A percentile compares a stretch with the other conserved stretches of the same genome.
These are phyloP conservation scores for Macrosteles quadrilineatus DNA, from an alignment of 1,140 invertebrate species.

Conservation along the genomic window DNA sequence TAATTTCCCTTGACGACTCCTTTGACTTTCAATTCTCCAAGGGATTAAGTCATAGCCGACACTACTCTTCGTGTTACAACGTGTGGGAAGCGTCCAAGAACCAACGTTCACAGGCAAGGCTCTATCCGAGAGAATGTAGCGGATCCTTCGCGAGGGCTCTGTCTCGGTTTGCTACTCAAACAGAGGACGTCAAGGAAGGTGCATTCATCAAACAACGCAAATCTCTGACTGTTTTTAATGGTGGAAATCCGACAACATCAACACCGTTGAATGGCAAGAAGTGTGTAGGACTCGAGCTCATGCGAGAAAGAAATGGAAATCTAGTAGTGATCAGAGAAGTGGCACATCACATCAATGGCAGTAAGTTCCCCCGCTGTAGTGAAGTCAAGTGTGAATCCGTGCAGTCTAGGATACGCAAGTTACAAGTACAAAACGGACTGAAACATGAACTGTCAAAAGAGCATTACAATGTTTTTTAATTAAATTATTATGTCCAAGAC, in stretches of 20 bases:
- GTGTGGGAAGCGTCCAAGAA: conserved; percentile 45
- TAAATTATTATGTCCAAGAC: not conserved
- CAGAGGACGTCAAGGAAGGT: conserved; percentile 48
- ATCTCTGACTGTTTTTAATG: conserved; percentile 38
- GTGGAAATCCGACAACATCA: conserved; percentile 12
- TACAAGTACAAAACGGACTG: conserved; percentile 51
- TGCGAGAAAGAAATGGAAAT: conserved; percentile 48
- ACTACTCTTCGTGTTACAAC: conserved; percentile 43
- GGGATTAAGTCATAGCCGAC: conserved; percentile 30
- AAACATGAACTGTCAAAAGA: conserved; percentile 30
- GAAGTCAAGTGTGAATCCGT: conserved; percentile 59
- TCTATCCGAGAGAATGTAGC: conserved; percentile 54
- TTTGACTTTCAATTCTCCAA: conserved; percentile 51
- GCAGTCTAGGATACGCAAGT: conserved; percentile 55
- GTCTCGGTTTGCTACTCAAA: conserved; percentile 50
- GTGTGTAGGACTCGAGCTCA: conserved; percentile 40
- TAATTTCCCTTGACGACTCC: conserved; percentile 57
- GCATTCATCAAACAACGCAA: conserved; percentile 38
- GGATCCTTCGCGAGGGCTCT: conserved; percentile 55
- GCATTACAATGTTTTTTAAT: conserved; percentile 30
- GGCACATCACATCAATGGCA: conserved; percentile 54
- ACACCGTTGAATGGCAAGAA: conserved; percentile 30
- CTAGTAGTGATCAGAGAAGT: conserved; percentile 57
- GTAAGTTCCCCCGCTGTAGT: conserved; percentile 55
- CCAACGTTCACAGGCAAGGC: conserved; percentile 40